These are phyloP conservation scores for Cladopsammia gracilis DNA, from an alignment of 64 coral and sea anemone species.

Conservation along the genomic window DNA sequence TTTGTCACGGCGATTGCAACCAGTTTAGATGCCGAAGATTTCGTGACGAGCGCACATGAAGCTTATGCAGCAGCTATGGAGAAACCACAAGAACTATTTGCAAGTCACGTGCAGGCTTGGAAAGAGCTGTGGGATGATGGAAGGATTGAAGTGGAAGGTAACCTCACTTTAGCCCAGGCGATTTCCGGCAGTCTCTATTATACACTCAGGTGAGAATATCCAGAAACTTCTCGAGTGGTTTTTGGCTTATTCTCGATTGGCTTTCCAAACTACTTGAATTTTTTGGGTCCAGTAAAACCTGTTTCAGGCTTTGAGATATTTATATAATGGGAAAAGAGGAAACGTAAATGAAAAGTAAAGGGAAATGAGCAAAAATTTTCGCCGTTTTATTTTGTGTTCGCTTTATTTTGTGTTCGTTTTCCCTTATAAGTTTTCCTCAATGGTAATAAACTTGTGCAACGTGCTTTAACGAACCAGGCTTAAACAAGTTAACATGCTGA, in stretches of 20 bases:
- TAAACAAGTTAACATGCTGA: too few species aligned
- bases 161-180: constrained; percentile 78
- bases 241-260: not conserved
- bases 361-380: too few species aligned
- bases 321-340: too few species aligned
- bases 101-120: constrained; percentile 79
- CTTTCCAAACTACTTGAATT: too few species aligned
- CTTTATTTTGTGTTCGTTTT: too few species aligned
- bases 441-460: too few species aligned
- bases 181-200: constrained; percentile 96
- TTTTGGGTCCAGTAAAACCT: too few species aligned
- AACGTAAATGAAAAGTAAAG: too few species aligned
- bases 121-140: constrained; percentile 76
- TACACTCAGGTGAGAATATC: constrained; percentile 79
- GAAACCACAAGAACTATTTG: constrained; percentile 60
- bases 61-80: constrained; percentile 56
- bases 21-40: constrained; percentile 76
- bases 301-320: too few species aligned
- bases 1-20: constrained; percentile 91
- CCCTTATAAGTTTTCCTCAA: too few species aligned
- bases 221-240: not conserved
- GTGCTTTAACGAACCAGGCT: too few species aligned
- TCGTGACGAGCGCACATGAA: constrained; percentile 62
- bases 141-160: constrained; percentile 80
- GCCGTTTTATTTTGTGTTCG: too few species aligned